phyloP scores from a whole-genome alignment of 2,888 invertebrate species.

The Agelastica alni region DNA sequence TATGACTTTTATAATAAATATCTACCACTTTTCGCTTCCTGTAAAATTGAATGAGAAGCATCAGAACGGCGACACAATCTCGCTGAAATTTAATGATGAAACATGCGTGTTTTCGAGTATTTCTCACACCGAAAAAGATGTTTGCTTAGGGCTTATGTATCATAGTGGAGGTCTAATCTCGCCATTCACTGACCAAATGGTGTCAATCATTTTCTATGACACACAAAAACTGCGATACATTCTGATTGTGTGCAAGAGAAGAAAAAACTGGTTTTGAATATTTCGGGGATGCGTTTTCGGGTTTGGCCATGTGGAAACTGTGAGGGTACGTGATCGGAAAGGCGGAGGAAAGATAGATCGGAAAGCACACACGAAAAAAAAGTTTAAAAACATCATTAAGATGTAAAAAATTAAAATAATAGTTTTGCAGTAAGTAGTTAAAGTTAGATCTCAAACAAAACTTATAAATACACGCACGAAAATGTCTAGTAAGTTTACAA shows the following conservation, averaged over 20 bases:
- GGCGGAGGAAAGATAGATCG: too few species aligned
- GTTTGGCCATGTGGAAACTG: constrained; percentile 14
- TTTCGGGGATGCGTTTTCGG: constrained; percentile 8
- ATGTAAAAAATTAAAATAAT: too few species aligned
- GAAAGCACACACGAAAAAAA: too few species aligned
- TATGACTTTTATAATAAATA: constrained; percentile 8
- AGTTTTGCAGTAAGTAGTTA: too few species aligned
- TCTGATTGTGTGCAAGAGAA: constrained; percentile 11
- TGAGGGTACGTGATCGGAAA: neutral
- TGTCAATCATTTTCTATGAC: constrained; percentile 24
- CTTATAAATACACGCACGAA: too few species aligned
- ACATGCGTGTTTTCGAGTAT: constrained; percentile 21
- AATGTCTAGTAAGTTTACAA: too few species aligned
- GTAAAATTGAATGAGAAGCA: constrained; percentile 3
- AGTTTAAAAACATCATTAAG: too few species aligned
- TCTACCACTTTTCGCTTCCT: constrained; percentile 9
- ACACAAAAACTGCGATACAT: constrained; percentile 24
- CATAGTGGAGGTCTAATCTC: constrained; percentile 23
- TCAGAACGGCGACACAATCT: neutral
- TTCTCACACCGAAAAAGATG: constrained; percentile 28
- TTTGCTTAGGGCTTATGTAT: constrained; percentile 28
- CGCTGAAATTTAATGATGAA: constrained; percentile 22
- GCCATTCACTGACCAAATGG: constrained; percentile 21
- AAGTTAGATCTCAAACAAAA: too few species aligned
- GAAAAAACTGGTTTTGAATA: constrained; percentile 23